Conservation (phyloP, 2,888 invertebrate genomes). For the Tenthredo notha region DNA sequence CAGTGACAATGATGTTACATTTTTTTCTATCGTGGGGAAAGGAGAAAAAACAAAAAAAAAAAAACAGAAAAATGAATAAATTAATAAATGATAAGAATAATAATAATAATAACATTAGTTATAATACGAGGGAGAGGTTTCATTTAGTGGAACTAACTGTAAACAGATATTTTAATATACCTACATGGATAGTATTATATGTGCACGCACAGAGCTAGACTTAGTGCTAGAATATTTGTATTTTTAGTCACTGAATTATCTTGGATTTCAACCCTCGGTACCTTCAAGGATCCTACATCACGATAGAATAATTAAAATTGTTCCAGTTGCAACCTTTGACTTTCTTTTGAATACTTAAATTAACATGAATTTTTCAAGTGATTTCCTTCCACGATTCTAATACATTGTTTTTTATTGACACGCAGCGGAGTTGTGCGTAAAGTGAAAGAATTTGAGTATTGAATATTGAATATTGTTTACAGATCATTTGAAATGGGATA, state of each 20-base stretch:
- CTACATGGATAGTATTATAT: conserved; percentile 75
- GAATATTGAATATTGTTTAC: no score
- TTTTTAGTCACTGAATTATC: not conserved
- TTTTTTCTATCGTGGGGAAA: conserved; percentile 14
- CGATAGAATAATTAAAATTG: no score
- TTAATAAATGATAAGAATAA: not conserved
- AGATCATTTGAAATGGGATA: not conserved
- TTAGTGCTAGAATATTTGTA: not conserved
- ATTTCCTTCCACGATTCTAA: no score
- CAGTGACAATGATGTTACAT: conserved; percentile 32
- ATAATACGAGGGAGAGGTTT: conserved; percentile 2
- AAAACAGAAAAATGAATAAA: not conserved
- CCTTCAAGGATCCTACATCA: no score
- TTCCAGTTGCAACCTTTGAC: not conserved
- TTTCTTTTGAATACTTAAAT: not conserved
- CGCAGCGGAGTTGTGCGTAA: no score
- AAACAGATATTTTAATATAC: conserved; percentile 75
- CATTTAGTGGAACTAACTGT: conserved; percentile 50
- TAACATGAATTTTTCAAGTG: no score
- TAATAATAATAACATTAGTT: not conserved
- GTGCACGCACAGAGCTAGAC: conserved; percentile 3
- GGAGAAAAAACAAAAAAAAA: not conserved
- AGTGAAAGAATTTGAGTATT: no score
- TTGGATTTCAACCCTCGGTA: not conserved
- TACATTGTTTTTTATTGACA: no score